These are phyloP conservation scores for Narcine bancroftii DNA, from an alignment of 2,113 vertebrate species.

Conservation along the genomic window DNA sequence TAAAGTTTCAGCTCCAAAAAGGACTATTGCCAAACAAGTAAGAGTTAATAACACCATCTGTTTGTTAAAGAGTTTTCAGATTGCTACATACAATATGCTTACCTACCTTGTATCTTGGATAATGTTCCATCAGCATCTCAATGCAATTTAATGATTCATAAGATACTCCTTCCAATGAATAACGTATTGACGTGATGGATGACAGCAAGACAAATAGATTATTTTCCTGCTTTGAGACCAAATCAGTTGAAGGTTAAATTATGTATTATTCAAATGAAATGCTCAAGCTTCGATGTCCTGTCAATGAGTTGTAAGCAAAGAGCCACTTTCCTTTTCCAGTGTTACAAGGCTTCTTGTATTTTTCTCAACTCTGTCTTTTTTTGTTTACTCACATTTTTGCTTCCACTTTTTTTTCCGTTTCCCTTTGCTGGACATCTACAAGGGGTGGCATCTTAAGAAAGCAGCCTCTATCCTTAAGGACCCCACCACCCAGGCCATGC, in stretches of 20 bases:
- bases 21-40: not conserved
- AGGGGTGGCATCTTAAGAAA: too few relatives aligned
- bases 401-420: not conserved
- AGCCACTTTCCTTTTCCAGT: not conserved
- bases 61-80: not conserved
- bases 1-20: not conserved
- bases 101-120: not conserved
- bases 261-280: not conserved
- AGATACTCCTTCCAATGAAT: not conserved
- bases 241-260: not conserved
- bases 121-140: slow-evolving; percentile 5
- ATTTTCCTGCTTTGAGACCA: not conserved
- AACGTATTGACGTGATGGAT: slow-evolving; percentile 5
- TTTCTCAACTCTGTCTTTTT: not conserved
- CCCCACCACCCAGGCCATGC: too few relatives aligned
- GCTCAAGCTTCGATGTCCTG: not conserved
- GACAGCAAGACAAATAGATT: not conserved
- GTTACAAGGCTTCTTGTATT: not conserved
- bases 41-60: not conserved
- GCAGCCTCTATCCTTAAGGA: too few relatives aligned
- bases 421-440: not conserved
- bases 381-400: not conserved
- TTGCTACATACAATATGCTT: not conserved
- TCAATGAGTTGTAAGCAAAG: not conserved
- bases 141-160: not conserved